Conservation (phyloP, 2,888 invertebrate species). For the Pterobdella sp. region DNA sequence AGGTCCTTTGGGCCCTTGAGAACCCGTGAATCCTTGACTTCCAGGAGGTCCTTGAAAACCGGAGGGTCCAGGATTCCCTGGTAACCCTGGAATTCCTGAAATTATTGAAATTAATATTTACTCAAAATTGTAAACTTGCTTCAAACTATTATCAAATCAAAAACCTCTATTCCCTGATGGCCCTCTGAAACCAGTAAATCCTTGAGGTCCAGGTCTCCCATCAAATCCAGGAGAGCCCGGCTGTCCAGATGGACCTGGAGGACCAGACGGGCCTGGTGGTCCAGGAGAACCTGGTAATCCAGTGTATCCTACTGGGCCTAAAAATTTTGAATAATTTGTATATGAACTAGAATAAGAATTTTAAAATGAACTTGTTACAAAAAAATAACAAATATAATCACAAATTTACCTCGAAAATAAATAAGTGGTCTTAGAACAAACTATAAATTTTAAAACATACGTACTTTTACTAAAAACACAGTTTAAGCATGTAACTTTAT, state of each 20-base stretch:
- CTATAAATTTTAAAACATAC: too few species aligned
- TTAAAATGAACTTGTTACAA: too few species aligned
- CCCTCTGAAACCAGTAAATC: conserved; percentile 16
- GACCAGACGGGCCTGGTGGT: conserved; percentile 16
- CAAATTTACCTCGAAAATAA: too few species aligned
- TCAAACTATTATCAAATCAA: not conserved
- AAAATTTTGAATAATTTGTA: too few species aligned
- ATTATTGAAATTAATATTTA: not conserved
- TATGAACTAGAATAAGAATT: too few species aligned
- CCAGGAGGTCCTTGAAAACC: conserved; percentile 33
- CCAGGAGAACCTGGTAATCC: conserved; percentile 19
- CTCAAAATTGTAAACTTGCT: not conserved
- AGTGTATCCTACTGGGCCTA: conserved; percentile 17
- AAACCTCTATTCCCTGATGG: conserved; percentile 10
- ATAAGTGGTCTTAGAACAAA: too few species aligned
- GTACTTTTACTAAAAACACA: too few species aligned
- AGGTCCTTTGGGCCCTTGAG: conserved; percentile 29
- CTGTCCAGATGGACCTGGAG: conserved; percentile 20
- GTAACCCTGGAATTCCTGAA: conserved; percentile 28
- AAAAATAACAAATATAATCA: too few species aligned
- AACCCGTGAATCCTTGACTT: conserved; percentile 30
- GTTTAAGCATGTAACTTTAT: too few species aligned
- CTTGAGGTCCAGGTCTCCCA: conserved; percentile 23
- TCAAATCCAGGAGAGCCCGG: conserved; percentile 13
- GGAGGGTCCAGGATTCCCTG: conserved; percentile 30